Base-by-base conservation (phyloP, 2,797 vertebrate species). In the Champsocephalus gunnari region DNA sequence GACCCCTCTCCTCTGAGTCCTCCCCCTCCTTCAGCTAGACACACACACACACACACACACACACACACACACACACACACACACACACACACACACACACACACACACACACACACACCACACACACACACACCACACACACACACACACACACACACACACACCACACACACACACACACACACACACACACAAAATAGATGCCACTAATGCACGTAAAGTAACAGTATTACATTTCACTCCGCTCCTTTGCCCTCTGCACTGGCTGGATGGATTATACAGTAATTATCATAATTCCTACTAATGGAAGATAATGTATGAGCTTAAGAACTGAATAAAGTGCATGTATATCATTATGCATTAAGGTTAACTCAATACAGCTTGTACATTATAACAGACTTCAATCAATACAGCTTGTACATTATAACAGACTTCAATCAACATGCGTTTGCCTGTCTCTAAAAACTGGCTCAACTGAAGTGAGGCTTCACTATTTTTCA, bases 1-100 rank as follows among this genome's bases (percentile, higher is more conserved):
- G 97, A 2, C 98, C 98, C 0, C 97, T 91, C 50, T 99, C 98
- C 84, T 98, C 97, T 1, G 94, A 91, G 0, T 96, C 95, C 2
- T 95, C 94, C 0, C 93, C 92, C 2, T 96, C 96, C 10, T 96
- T 90, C 88, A 93, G 87, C 72, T 95, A 69, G 65, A 58, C 32
- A 61, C 12, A 72, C 28, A 61, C 54, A 72, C 34, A 69, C 17
- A 58, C 49, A 73, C 14, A 28, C 21, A 59, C 21, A 41, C 17
- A 43, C 14, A 56, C 28, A 16, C 28, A 55, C 28, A 55, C 28
- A 32, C 21, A 50, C 41, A 44, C 24, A 49, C 34, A 62, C 24
- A 62, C 11, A 43, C 17, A 53, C 16, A 59, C 1, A 32, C 21
- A 50, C 41, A 44, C 24, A 49, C 34, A 62, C 17, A 43, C 14